Base-by-base conservation (phyloP, 1,140 invertebrate species). In the Lucilia cuprina region DNA sequence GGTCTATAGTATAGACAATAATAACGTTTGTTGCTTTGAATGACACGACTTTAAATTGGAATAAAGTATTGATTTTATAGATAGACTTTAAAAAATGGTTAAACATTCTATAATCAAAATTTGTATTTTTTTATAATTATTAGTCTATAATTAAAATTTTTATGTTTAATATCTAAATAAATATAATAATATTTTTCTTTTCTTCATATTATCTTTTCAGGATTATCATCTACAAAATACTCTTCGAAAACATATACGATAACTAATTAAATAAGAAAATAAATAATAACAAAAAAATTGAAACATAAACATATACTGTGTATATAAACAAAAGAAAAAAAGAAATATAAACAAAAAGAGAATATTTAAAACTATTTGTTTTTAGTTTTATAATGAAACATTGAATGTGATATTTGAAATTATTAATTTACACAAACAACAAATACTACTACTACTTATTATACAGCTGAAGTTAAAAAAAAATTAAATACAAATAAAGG, bases 331-430 rank as follows among this genome's bases (percentile, higher is more conserved):
- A 78, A 78, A n/a, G 9, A 35, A 35, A 35, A 35, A 4, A 78
- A 78, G 21, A 78, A 78, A 7, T n/a, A 25, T 21, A 77, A 77
- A 30, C 14, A 34, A 77, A 82, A 30, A 21, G 60, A 82, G 14
- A 30, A 30, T 19, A 82, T 30, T 50, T 25, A 17, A 47, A 82
- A 82, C 49, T 41, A 78, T 78, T 50, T 80, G 77, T 80, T 80
- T 78, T 78, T 65, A 83, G 82, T 70, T 70, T 50, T 83, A 47
- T 83, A 60, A 41, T 83, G 55, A 65, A 83, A 83, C 82, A 65
- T 70, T 70, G 35, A 83, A 70, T 83, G 82, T 83, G 82, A 83
- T 83, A 83, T 83, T 83, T 83, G 65, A 83, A 83, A 83, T 83
- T 83, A 83, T 35, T 60, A 65, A 19, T 83, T 65, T 80, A 80